Conservation (phyloP, 2,113 vertebrate genomes). For the Petrocephalus zakoni region DNA sequence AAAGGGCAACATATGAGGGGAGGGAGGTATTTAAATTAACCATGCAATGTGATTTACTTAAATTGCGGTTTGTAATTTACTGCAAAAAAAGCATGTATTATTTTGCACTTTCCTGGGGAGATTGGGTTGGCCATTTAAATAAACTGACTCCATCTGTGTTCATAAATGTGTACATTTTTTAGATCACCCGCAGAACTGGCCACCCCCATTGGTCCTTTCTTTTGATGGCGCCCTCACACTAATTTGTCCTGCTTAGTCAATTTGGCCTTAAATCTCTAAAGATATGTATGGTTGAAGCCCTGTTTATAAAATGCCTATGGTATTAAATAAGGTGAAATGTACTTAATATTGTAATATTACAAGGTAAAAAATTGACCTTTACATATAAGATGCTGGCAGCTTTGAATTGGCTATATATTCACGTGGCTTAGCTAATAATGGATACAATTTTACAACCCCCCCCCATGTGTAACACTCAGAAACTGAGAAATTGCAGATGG, state of each 20-base stretch:
- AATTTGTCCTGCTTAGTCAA: neutral
- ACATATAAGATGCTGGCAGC: neutral
- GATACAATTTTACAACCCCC: neutral
- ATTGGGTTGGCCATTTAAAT: neutral
- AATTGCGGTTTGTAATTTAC: neutral
- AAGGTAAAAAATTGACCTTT: neutral
- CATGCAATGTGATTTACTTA: neutral
- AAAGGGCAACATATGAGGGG: neutral
- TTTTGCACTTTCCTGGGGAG: neutral
- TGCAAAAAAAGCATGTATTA: neutral
- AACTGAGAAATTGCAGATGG: neutral
- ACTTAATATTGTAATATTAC: neutral
- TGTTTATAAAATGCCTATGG: neutral
- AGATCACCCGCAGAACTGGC: neutral
- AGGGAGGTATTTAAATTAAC: neutral
- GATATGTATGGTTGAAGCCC: neutral
- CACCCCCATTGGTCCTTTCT: neutral
- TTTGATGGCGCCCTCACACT: neutral
- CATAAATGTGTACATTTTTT: neutral
- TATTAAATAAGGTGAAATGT: neutral
- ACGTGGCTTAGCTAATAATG: neutral
- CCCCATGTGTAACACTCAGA: neutral
- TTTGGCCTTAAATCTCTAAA: neutral
- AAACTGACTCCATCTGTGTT: neutral
- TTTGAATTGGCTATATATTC: neutral